Evolutionary conservation across 2,113 vertebrate genomes (phyloP), one percentile per base, ranked within the genome.

Genomic region (Clinocottus analis): DNA sequence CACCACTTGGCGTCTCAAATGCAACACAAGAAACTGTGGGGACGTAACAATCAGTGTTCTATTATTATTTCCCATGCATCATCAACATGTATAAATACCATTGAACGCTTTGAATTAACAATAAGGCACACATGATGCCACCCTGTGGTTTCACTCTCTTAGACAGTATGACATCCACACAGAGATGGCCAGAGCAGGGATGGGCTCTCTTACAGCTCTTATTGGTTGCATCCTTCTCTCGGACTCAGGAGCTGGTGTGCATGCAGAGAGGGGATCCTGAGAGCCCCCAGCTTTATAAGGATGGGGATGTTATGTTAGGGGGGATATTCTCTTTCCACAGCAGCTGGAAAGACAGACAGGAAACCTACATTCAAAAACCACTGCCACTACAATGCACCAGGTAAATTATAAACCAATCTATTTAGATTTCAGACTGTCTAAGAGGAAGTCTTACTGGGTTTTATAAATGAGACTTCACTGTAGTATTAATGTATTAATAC

Each of bases 261-360:
- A 73, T 25, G 2, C 80, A 23, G 7, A 87, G 55, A 74, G 93
- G 92, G 41, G 88, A 88, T 0, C 17, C 82, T 8, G 89, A 93
- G 0, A 77, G 55, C 0, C 87, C 92, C 0, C 86, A 90, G 55
- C 63, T 94, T 13, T 88, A 25, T 12, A 90, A 89, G 35, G 78
- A 91, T 27, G 94, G 93, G 4, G 90, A 93, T 70, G 89, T 94
- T 65, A 87, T 90, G 4, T 10, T 94, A 7, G 93, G 94, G 31
- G 94, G 87, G 8, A 90, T 93, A 8, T 92, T 94, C 31, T 90
- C 92, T 69, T 92, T 94, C 21, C 90, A 94, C 73, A 91, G 87
- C 56, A 93, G 84, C 64, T 93, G 88, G 89, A 87, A 80, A 59
- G 58, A 88, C 27, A 33, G 43, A 64, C 16, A 80, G 3, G 75